These are phyloP conservation scores for Patiria miniata DNA, from an alignment of 35 echinoderm and acorn worm genomes.

Conservation along the genomic window DNA sequence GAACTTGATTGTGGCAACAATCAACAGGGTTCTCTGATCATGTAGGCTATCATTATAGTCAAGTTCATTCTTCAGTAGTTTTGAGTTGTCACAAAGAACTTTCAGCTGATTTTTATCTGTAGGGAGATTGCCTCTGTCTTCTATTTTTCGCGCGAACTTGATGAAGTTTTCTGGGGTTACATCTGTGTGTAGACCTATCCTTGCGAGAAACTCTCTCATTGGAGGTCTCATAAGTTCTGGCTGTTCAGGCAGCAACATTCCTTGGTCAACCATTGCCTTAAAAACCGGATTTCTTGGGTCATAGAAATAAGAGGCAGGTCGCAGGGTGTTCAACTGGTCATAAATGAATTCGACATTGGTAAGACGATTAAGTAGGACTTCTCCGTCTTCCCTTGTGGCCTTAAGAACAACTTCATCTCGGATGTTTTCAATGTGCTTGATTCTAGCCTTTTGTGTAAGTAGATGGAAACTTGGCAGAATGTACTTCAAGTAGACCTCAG, in stretches of 20 bases:
- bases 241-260: not conserved
- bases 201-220: not conserved
- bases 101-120: not conserved
- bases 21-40: not conserved
- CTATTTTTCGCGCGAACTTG: conserved; percentile 12
- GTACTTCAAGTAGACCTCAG: conserved; percentile 22
- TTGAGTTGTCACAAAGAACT: not conserved
- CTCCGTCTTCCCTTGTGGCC: not conserved
- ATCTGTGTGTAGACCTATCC: not conserved
- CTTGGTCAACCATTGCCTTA: not conserved
- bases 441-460: not conserved
- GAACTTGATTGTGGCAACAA: conserved; percentile 9
- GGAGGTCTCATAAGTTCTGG: not conserved
- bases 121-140: not conserved
- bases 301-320: not conserved
- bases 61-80: not conserved
- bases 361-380: not conserved
- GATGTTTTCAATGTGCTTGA: not conserved
- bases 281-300: conserved; percentile 19
- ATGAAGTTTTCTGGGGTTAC: not conserved
- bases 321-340: not conserved
- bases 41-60: not conserved
- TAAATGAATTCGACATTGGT: not conserved
- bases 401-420: not conserved
- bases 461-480: conserved; percentile 13